phyloP scores from a whole-genome alignment of 2,113 vertebrate species.

The Ibidorhyncha struthersii region DNA sequence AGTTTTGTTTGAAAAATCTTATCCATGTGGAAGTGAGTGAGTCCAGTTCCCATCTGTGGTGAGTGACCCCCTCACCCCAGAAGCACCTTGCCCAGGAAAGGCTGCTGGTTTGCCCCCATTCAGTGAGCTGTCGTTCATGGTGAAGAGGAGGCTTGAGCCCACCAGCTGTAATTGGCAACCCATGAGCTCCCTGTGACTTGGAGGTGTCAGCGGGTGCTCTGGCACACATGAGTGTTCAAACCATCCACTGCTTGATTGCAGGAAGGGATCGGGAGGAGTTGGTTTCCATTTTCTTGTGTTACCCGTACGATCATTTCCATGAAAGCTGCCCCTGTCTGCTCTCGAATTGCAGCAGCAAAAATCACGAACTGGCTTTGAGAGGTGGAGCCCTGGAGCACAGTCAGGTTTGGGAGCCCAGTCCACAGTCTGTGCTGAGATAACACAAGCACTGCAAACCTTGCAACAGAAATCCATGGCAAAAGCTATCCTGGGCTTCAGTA shows the following conservation, averaged over 20 bases:
- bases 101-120: neutral
- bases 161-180: neutral
- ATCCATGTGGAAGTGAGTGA: neutral
- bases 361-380: neutral
- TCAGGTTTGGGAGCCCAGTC: neutral
- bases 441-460: neutral
- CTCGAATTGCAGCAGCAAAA: neutral
- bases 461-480: neutral
- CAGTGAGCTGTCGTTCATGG: neutral
- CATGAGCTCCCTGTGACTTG: neutral
- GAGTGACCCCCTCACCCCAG: neutral
- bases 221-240: accelerated
- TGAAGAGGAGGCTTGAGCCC: neutral
- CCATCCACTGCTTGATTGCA: neutral
- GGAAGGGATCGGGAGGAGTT: neutral
- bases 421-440: accelerated
- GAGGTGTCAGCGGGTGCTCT: neutral
- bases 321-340: neutral
- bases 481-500: neutral
- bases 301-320: neutral
- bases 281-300: neutral
- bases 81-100: neutral
- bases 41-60: neutral
- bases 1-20: neutral
- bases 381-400: neutral